Evolutionary conservation across 2,888 invertebrate species (phyloP).

Genomic region (Dryobotodes eremita): DNA sequence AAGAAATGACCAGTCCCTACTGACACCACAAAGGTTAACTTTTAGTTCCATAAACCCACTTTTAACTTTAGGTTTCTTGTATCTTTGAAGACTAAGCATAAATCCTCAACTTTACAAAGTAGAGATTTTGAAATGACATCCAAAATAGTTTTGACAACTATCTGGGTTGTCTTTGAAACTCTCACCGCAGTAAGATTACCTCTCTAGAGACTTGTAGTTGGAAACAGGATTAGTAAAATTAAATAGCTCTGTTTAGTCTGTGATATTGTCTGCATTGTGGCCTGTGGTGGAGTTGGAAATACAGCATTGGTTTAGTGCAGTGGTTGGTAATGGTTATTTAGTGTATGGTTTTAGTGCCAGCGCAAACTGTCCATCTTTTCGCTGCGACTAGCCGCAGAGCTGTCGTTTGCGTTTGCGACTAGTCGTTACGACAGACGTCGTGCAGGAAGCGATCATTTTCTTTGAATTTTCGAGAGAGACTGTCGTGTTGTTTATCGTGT

Average conservation of each 20-base stretch:
- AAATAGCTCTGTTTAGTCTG: constrained; percentile 18
- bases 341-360: not conserved
- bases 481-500: too few relatives aligned
- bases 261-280: constrained; percentile 16
- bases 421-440: too few relatives aligned
- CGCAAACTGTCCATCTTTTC: too few relatives aligned
- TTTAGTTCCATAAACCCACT: not conserved
- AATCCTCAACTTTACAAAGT: not conserved
- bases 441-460: too few relatives aligned
- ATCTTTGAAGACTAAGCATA: not conserved
- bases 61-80: not conserved
- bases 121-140: constrained; percentile 3
- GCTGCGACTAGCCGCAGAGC: too few relatives aligned
- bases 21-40: not conserved
- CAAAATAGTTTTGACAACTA: constrained; percentile 32
- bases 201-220: not conserved
- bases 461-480: too few relatives aligned
- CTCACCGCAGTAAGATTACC: constrained; percentile 29
- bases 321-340: not conserved
- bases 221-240: constrained; percentile 20
- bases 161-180: constrained; percentile 22
- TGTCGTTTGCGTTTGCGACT: too few relatives aligned
- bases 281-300: not conserved
- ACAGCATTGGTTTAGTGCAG: not conserved
- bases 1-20: too few relatives aligned